Evolutionary conservation across 2,113 vertebrate species (phyloP), one percentile per base, ranked within the genome.

Genomic region (Leuciscus idus): DNA sequence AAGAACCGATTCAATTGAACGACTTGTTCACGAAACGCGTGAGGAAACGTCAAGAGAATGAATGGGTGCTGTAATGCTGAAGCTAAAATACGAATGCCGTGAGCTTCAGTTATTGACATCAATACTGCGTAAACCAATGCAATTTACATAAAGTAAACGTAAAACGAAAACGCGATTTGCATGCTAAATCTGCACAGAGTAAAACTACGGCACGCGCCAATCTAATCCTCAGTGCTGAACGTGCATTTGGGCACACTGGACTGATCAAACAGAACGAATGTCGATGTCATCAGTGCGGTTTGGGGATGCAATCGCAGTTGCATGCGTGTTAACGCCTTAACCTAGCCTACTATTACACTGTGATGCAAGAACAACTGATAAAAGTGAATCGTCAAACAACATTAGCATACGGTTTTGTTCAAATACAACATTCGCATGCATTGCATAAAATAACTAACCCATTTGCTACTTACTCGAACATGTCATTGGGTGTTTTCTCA

Each of bases 401-500:
- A 19, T 64, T 46, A 19, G 39, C 74, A 50, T 19, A 50, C 36
- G 12, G 8, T 2, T 66, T 17, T 28, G 43, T 3, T 23, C 19
- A 68, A 48, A 82, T 4, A 68, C 15, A 46, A 28, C 55, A 61
- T 9, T 13, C 12, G 57, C 43, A 68, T 15, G 23, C 66, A 73
- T 17, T 57, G 81, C 48, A 17, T 19, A 70, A 68, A 55, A 78
- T 0, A 78, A 50, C 73, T 21, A 61, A 61, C 9, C 1, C 10
- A 70, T 48, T 36, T 48, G 55, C 50, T 91, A 95, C 95, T 95
- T 92, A 95, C 95, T 95, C 95, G 87, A 95, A 95, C 95, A 95
- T 95, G 89, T 93, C 93, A 93, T 92, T 91, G 91, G 92, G 90
- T 82, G 85, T 89, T 91, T 85, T 59, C 23, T 78, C 55, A 83